A percentile compares a stretch with the other conserved stretches of the same genome.
These are phyloP conservation scores for Xenus cinereus DNA, from an alignment of 2,113 vertebrate genomes.

Conservation along the genomic window DNA sequence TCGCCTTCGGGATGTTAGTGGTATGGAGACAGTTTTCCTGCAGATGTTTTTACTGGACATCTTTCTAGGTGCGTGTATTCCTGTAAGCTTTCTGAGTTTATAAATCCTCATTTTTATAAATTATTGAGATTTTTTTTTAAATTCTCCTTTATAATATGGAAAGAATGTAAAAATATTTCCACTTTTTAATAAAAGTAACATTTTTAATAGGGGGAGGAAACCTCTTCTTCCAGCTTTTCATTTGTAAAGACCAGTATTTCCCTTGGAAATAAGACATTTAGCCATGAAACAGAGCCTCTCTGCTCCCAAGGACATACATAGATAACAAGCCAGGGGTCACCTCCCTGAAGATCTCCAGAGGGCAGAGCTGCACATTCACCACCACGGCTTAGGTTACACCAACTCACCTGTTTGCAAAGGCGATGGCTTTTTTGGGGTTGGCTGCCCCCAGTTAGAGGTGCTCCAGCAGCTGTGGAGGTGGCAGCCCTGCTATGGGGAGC, in stretches of 20 bases:
- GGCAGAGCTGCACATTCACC: background rate
- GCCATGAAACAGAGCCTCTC: background rate
- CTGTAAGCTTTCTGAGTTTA: background rate
- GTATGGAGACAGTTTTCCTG: background rate
- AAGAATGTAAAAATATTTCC: background rate
- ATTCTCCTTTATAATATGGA: background rate
- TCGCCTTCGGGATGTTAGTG: background rate
- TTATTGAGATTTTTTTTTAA: background rate
- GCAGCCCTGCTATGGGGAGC: background rate
- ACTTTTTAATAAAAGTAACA: background rate
- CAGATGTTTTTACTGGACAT: background rate
- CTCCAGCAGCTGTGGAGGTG: background rate
- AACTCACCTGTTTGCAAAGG: background rate
- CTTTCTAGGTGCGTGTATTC: background rate
- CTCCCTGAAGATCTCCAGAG: background rate
- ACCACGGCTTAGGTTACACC: accelerated
- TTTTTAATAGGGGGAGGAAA: background rate
- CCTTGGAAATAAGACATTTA: background rate
- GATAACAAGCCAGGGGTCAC: background rate
- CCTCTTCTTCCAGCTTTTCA: background rate
- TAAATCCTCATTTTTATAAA: background rate
- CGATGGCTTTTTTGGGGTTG: background rate
- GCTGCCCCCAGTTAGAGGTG: background rate
- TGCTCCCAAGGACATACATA: background rate
- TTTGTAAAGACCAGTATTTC: background rate